phyloP scores from a whole-genome alignment of 2,113 vertebrate genomes.

The Chaetodon auriga region DNA sequence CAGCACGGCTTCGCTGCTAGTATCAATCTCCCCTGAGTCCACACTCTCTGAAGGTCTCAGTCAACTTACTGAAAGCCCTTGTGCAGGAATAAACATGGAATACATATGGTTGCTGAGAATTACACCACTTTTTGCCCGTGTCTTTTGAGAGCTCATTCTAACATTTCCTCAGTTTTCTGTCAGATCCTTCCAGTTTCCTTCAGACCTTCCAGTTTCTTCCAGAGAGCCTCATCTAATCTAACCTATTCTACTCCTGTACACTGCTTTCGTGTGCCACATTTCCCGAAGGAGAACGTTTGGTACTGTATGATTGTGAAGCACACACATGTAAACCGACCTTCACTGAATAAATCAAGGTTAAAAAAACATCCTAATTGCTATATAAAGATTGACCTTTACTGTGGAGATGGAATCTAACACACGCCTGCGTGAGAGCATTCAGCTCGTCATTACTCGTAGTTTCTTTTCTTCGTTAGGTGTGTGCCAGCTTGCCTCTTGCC shows the following conservation, averaged over 20 bases:
- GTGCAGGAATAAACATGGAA: conserved; percentile 7
- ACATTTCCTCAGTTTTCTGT: conserved; percentile 13
- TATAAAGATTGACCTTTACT: conserved; percentile 68
- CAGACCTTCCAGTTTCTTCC: background rate
- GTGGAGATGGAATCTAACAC: conserved; percentile 37
- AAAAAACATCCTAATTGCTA: conserved; percentile 68
- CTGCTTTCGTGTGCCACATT: conserved; percentile 25
- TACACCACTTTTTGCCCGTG: background rate
- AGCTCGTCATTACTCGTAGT: conserved; percentile 37
- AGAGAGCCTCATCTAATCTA: conserved; percentile 1
- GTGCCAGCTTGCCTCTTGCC: conserved; percentile 27
- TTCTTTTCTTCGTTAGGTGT: conserved; percentile 31
- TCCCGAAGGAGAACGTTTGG: conserved; percentile 39
- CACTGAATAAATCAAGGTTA: conserved; percentile 60
- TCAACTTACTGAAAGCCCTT: conserved; percentile 32
- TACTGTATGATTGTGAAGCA: conserved; percentile 34
- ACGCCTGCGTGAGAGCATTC: conserved; percentile 26
- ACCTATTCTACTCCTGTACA: conserved; percentile 15
- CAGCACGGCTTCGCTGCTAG: conserved; percentile 5
- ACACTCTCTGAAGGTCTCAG: background rate
- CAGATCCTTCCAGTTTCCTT: conserved; percentile 16
- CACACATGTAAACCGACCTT: conserved; percentile 45
- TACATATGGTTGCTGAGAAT: background rate
- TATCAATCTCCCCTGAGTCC: background rate
- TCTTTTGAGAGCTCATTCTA: background rate